Evolutionary conservation across 2,113 vertebrate genomes (phyloP).

Genomic region (Litocranius walleri): DNA sequence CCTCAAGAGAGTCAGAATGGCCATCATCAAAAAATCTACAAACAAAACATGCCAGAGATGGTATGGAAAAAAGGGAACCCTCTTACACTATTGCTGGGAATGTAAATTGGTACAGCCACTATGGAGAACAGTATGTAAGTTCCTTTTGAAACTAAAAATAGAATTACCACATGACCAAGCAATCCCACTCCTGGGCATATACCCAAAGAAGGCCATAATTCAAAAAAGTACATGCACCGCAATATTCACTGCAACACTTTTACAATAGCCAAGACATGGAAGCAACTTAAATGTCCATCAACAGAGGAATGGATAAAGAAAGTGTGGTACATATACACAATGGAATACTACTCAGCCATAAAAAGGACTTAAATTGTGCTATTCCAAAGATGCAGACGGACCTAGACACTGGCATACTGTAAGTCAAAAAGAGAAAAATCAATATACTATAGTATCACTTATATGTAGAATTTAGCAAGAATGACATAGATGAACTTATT

Average conservation of each 20-base stretch:
- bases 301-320: not conserved
- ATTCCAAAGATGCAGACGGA: not conserved
- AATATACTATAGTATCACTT: not conserved
- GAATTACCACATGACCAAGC: not conserved
- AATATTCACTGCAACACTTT: not conserved
- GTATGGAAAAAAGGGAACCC: not conserved
- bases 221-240: not conserved
- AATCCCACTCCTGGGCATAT: not conserved
- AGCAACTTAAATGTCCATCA: not conserved
- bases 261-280: not conserved
- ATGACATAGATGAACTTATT: not conserved
- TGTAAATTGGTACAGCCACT: not conserved
- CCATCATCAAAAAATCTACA: not conserved
- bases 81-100: not conserved
- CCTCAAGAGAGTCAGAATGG: not conserved
- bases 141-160: not conserved
- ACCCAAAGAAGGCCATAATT: not conserved
- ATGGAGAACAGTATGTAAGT: not conserved
- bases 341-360: not conserved
- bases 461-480: not conserved
- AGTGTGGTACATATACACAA: not conserved
- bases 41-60: not conserved
- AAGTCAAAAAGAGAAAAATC: not conserved
- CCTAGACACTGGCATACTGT: not conserved
- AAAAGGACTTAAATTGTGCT: not conserved